Conservation (phyloP, 2,888 invertebrate species). For the Stictocephala bisonia region DNA sequence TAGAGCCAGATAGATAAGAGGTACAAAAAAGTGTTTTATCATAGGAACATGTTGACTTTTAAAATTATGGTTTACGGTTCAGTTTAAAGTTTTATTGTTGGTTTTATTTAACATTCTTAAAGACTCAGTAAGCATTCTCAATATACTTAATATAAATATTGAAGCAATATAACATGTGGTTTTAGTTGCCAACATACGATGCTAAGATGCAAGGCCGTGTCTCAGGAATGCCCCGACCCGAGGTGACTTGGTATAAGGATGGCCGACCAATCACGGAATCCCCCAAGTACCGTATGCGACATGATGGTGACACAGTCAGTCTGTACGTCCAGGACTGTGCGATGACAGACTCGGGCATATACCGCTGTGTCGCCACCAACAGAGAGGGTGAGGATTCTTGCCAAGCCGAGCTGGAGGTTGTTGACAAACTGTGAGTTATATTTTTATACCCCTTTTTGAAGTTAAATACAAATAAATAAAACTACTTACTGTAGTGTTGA, state of each 20-base stretch:
- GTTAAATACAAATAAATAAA: no score
- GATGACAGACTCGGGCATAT: slow-evolving; percentile 77
- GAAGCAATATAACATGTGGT: no score
- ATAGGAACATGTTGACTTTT: no score
- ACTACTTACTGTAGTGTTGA: no score
- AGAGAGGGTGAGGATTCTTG: slow-evolving; percentile 83
- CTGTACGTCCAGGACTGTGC: slow-evolving; percentile 78
- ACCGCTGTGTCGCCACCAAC: slow-evolving; percentile 83
- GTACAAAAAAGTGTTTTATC: no score
- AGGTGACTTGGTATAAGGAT: slow-evolving; percentile 88
- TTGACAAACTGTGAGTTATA: slow-evolving; percentile 81
- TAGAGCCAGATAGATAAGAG: no score
- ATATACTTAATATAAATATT: no score
- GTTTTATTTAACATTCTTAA: no score
- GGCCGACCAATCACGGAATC: slow-evolving; percentile 75
- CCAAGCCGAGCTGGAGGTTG: slow-evolving; percentile 79
- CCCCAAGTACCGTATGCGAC: slow-evolving; percentile 78
- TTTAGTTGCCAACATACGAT: slow-evolving; percentile 78
- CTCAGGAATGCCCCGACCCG: slow-evolving; percentile 84
- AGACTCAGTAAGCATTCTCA: no score
- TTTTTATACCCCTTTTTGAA: no score
- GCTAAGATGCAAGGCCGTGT: slow-evolving; percentile 87
- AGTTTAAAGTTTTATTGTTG: no score
- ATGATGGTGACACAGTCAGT: slow-evolving; percentile 84
- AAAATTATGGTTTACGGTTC: no score